Evolutionary conservation across 2,797 vertebrate genomes (phyloP), one percentile per base, ranked within the genome.

Genomic region (Gymnoscopelus microlampas): DNA sequence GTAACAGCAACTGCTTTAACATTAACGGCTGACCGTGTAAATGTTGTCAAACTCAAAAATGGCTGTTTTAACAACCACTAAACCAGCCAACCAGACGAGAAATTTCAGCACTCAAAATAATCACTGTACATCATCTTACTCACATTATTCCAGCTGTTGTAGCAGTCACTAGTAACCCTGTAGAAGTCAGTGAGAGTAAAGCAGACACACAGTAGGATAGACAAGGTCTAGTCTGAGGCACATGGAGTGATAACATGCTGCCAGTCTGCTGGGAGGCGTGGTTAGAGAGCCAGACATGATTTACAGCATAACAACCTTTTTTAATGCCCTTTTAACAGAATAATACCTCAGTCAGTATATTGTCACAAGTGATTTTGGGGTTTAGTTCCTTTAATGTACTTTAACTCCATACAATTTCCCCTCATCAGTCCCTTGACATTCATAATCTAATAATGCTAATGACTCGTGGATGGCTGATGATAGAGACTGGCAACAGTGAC

Each of bases 161-260:
- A 32, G 44, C 47, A 63, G 60, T 60, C 71, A 73, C 69, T 60
- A 53, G 62, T 59, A 32, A 44, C 14, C 14, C 26, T 4, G 57
- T 59, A 3, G 53, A 29, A 29, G 23, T 63, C 61, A 29, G 9
- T 63, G 63, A 71, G 68, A 65, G 63, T 71, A 74, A 72, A 71
- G 75, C 51, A 74, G 53, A 72, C 51, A 74, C 50, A 72, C 78
- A 60, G 77, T 64, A 63, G 60, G 24, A 12, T 60, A 72, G 75
- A 73, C 63, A 73, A 70, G 78, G 77, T 24, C 77, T 48, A 70
- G 79, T 72, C 64, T 76, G 77, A 81, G 74, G 67, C 53, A 65
- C 66, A 26, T 64, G 80, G 39, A 72, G 76, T 13, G 60, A 76
- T 51, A 73, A 73, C 74, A 57, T 14, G 63, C 55, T 71, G 76